Base-by-base conservation (phyloP, 1,140 invertebrate genomes). In the Drosophila rufa region DNA sequence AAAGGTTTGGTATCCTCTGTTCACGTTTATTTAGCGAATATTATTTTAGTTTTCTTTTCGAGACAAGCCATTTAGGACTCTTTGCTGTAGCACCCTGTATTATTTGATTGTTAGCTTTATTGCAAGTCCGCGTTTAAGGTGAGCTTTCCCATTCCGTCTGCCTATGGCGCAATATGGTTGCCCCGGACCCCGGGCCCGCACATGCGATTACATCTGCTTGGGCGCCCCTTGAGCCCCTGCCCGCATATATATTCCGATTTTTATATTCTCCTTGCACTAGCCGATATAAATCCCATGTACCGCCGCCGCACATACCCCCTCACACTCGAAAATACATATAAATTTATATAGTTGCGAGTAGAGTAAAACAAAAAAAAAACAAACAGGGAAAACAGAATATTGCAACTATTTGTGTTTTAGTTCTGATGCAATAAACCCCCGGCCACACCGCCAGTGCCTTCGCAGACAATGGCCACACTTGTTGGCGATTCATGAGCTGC, bases 331-430 rank as follows among this genome's bases (percentile, higher is more conserved):
- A 36, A 11, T 38, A 75, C 25, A 51, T 66, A 43, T 74, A 65
- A 65, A 65, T 55, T 56, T 79, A 67, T 67, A 74, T 76, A 58
- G 38, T 56, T 65, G 47, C 60, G 40, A 56, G 51, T 61, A 38
- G 66, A 66, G 61, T 27, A 70, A 78, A 22, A 22, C 19, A 22
- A 19, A 22, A 22, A 22, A 73, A 79, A 66, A 61, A 43, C 43
- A 45, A 82, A 48, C 48, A 58, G 56, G 59, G 58, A 68, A 83
- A 57, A 60, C 68, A 58, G 62, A 89, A 84, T 87, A 77, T 89
- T 61, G 78, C 81, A 91, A 90, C 85, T 85, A 85, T 85, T 90
- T 90, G 84, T 80, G 66, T 64, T 90, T 85, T 89, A 79, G 80
- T 85, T 85, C 75, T 75, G 70, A 75, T 89, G 76, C 71, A 58